Evolutionary conservation across 2,113 vertebrate species (phyloP), one percentile per base, ranked within the genome.

Genomic region (Ophthalmolycus amberensis): DNA sequence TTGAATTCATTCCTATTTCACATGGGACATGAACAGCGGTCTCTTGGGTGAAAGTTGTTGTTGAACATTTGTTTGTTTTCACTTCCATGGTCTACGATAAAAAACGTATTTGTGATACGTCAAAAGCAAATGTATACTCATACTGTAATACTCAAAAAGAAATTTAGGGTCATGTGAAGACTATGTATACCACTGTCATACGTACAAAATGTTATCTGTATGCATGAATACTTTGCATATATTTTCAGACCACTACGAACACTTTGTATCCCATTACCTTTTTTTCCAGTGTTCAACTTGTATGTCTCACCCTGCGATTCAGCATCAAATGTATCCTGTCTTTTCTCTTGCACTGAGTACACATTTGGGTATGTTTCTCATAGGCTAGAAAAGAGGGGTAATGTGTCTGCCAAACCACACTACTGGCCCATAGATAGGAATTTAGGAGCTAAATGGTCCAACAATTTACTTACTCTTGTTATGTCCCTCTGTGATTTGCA

Each of bases 341-440:
- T 87, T 79, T 76, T 88, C 77, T 79, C 60, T 77, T 70, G 71
- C 50, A 63, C 58, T 83, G 44, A 87, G 75, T 65, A 71, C 80
- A 87, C 71, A 82, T 87, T 88, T 81, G 85, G 58, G 72, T 85
- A 46, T 80, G 82, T 91, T 86, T 91, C 83, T 86, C 82, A 75
- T 80, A 54, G 52, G 63, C 58, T 71, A 86, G 67, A 86, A 77
- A 86, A 22, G 42, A 85, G 37, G 67, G 63, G 12, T 78, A 71
- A 73, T 71, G 80, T 80, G 54, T 86, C 70, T 16, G 83, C 89
- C 88, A 93, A 92, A 87, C 85, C 88, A 90, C 88, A 93, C 48
- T 85, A 88, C 88, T 92, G 89, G 89, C 85, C 80, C 75, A 87
- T 75, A 83, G 84, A 89, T 87, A 86, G 87, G 91, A 93, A 93